phyloP scores from a whole-genome alignment of 2,888 invertebrate genomes.

The Sabatieria punctata region DNA sequence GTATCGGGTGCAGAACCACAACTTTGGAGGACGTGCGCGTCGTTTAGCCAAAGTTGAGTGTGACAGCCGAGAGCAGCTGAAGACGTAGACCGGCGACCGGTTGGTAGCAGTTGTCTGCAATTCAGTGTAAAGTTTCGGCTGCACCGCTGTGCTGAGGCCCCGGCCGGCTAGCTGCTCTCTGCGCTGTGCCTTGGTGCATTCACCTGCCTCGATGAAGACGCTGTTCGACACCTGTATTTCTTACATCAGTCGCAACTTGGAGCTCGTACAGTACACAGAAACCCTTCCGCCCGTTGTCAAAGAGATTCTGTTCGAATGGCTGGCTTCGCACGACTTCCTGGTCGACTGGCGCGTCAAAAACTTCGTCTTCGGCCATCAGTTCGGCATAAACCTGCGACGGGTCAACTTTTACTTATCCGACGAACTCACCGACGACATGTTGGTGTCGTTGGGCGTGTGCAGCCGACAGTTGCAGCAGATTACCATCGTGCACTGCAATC shows the following conservation, averaged over 20 bases:
- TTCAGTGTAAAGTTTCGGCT: too few species aligned
- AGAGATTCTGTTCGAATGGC: conserved; percentile 7
- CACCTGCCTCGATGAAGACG: conserved; percentile 3
- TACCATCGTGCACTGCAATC: conserved; percentile 23
- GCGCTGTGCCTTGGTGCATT: too few species aligned
- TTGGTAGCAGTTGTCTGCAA: too few species aligned
- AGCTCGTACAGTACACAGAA: not conserved
- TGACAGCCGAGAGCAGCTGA: too few species aligned
- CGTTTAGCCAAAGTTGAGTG: too few species aligned
- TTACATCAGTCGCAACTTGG: conserved; percentile 1
- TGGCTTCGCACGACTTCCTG: conserved; percentile 8
- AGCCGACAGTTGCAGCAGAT: conserved; percentile 18
- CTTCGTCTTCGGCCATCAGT: conserved; percentile 18
- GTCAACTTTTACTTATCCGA: conserved; percentile 24
- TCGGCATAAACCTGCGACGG: conserved; percentile 19
- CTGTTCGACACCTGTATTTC: conserved; percentile 7
- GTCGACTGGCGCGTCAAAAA: not conserved
- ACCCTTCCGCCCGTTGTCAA: conserved; percentile 5
- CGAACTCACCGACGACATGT: conserved; percentile 16
- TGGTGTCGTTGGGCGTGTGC: conserved; percentile 15
- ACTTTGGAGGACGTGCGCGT: too few species aligned
- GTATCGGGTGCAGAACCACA: too few species aligned
- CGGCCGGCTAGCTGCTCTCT: too few species aligned
- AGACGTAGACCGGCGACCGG: too few species aligned
- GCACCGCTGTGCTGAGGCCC: too few species aligned